These are phyloP conservation scores for Gadopsis marmoratus DNA, from an alignment of 2,797 vertebrate genomes.

Conservation along the genomic window DNA sequence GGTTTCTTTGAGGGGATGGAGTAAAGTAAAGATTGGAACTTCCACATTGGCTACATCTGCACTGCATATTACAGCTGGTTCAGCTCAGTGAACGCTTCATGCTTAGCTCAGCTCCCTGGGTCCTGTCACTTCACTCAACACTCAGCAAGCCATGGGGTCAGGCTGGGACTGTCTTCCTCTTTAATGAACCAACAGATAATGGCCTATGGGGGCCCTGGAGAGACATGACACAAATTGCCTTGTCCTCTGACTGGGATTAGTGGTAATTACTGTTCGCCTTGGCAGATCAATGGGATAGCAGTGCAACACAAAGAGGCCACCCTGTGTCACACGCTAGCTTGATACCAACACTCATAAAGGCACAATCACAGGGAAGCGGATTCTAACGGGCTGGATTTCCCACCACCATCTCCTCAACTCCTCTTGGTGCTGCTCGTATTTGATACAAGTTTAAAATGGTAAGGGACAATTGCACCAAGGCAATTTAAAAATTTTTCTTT, in stretches of 20 bases:
- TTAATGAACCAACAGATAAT: conserved; percentile 80
- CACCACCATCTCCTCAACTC: neutral
- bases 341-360: conserved; percentile 42
- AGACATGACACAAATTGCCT: conserved; percentile 78
- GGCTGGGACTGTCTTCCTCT: conserved; percentile 59
- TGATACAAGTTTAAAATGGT: neutral
- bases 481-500: neutral
- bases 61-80: conserved; percentile 60
- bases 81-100: conserved; percentile 33
- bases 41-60: conserved; percentile 29
- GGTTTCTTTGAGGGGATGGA: neutral
- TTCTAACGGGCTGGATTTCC: neutral
- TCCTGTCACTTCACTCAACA: conserved; percentile 61
- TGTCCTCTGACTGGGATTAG: conserved; percentile 83
- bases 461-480: too few relatives aligned
- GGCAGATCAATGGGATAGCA: conserved; percentile 77
- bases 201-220: conserved; percentile 66
- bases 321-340: conserved; percentile 69
- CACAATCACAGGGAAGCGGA: neutral
- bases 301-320: conserved; percentile 66
- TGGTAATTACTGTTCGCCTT: conserved; percentile 77
- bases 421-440: neutral
- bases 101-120: conserved; percentile 57
- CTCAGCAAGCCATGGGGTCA: conserved; percentile 54
- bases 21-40: conserved; percentile 21